Evolutionary conservation across 2,113 vertebrate genomes (phyloP).

Genomic region (Chaetops frenatus): DNA sequence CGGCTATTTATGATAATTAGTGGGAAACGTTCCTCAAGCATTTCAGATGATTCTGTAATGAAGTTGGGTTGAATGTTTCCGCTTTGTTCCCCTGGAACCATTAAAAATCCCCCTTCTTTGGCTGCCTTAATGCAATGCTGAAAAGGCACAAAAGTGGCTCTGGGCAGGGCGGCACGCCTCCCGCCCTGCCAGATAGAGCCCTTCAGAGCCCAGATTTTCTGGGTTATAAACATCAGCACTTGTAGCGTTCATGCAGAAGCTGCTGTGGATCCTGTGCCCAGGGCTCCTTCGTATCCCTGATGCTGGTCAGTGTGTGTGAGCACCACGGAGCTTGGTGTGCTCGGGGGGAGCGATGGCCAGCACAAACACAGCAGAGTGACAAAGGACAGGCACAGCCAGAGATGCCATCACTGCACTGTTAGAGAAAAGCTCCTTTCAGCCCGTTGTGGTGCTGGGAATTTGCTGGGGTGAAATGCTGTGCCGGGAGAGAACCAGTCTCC

Average conservation of each 20-base stretch:
- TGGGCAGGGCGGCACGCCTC: slow-evolving; percentile 53
- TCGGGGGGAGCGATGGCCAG: fast-evolving
- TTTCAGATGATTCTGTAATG: slow-evolving; percentile 55
- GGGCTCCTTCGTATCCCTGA: neutral
- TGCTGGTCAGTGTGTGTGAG: fast-evolving
- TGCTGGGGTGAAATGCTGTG: neutral
- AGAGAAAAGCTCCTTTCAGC: neutral
- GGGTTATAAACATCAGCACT: neutral
- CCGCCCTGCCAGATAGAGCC: neutral
- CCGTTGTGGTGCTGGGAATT: neutral
- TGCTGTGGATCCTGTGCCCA: fast-evolving
- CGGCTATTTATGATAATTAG: slow-evolving; percentile 72
- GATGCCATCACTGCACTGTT: fast-evolving
- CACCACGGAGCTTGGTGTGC: fast-evolving
- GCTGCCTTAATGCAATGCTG: neutral
- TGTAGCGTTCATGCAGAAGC: neutral
- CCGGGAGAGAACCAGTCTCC: neutral
- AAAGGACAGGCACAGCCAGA: neutral
- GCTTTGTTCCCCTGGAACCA: slow-evolving; percentile 57
- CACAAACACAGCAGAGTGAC: neutral
- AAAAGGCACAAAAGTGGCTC: slow-evolving; percentile 54
- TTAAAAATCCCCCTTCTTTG: slow-evolving; percentile 52
- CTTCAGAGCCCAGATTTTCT: slow-evolving; percentile 31
- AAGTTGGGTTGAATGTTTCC: slow-evolving; percentile 35
- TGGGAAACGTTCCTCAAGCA: slow-evolving; percentile 61